These are phyloP conservation scores for Tetragonula carbonaria DNA, from an alignment of 2,888 invertebrate genomes.

Conservation along the genomic window DNA sequence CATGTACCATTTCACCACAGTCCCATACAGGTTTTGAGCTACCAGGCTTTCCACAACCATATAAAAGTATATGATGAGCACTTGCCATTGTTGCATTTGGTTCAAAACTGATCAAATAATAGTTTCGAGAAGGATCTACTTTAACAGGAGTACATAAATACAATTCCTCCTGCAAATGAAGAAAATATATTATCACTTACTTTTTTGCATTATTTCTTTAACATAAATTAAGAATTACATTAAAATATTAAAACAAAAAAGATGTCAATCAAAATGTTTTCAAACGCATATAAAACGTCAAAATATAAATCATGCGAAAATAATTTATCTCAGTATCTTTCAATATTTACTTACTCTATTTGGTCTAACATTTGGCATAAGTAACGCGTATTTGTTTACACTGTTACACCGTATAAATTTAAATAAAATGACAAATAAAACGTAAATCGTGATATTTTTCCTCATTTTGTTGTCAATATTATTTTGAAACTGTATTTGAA, in stretches of 20 bases:
- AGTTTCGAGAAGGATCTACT: slow-evolving; percentile 90
- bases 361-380: slow-evolving; percentile 94
- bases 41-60: slow-evolving; percentile 94
- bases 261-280: background rate
- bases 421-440: slow-evolving; percentile 52
- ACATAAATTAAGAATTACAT: background rate
- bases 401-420: slow-evolving; percentile 70
- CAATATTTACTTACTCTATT: slow-evolving; percentile 86
- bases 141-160: slow-evolving; percentile 96
- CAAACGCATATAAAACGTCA: background rate
- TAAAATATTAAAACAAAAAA: background rate
- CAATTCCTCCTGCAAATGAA: slow-evolving; percentile 91
- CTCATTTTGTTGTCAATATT: slow-evolving; percentile 54
- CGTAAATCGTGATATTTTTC: slow-evolving; percentile 36
- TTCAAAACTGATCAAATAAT: slow-evolving; percentile 96
- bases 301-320: background rate
- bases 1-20: slow-evolving; percentile 95
- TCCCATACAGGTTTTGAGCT: slow-evolving; percentile 91
- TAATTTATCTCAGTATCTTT: background rate
- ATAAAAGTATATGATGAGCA: slow-evolving; percentile 97
- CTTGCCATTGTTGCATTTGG: slow-evolving; percentile 96
- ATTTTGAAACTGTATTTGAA: slow-evolving; percentile 22
- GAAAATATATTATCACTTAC: background rate
- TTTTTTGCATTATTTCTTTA: background rate
- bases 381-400: slow-evolving; percentile 87